A percentile compares a stretch with the other conserved stretches of the same genome.
Evolutionary conservation across 1,140 invertebrate genomes (phyloP).

Genomic region (Lucilia sericata): DNA sequence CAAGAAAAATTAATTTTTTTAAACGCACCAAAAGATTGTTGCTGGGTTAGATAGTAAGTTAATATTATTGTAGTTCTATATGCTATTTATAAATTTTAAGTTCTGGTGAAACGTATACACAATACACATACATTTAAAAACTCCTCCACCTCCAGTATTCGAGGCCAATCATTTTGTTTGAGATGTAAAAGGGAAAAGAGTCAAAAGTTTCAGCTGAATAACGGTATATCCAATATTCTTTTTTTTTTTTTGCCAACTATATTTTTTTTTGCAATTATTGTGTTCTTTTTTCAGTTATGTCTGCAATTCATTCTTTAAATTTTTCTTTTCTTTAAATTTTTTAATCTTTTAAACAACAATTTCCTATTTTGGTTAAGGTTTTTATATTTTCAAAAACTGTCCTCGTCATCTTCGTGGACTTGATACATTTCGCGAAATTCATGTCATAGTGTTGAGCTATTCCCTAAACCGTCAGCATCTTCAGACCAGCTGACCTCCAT

Average conservation of each 20-base stretch:
- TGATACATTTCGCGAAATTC: conserved; percentile 43
- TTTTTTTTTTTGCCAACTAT: not conserved
- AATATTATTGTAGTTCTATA: not conserved
- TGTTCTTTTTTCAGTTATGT: not conserved
- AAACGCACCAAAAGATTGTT: conserved; percentile 32
- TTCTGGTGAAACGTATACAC: conserved; percentile 10
- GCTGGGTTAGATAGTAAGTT: not conserved
- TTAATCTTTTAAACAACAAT: conserved; percentile 21
- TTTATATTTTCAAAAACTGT: conserved; percentile 47
- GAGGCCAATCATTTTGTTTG: not conserved
- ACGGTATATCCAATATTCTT: not conserved
- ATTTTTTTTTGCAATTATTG: not conserved
- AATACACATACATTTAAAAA: not conserved
- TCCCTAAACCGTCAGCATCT: conserved; percentile 59
- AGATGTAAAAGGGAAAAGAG: not conserved
- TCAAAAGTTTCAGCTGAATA: not conserved
- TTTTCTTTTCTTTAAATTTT: not conserved
- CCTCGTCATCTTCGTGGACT: conserved; percentile 49
- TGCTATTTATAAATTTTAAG: not conserved
- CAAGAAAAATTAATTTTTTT: not conserved
- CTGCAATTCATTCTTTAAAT: not conserved
- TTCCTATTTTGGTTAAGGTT: not conserved
- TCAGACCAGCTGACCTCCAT: conserved; percentile 70
- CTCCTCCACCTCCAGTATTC: not conserved
- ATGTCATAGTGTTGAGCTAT: conserved; percentile 52